Evolutionary conservation across 2,797 vertebrate species (phyloP), one percentile per base, ranked within the genome.

Genomic region (Enteromius trimaculatus): DNA sequence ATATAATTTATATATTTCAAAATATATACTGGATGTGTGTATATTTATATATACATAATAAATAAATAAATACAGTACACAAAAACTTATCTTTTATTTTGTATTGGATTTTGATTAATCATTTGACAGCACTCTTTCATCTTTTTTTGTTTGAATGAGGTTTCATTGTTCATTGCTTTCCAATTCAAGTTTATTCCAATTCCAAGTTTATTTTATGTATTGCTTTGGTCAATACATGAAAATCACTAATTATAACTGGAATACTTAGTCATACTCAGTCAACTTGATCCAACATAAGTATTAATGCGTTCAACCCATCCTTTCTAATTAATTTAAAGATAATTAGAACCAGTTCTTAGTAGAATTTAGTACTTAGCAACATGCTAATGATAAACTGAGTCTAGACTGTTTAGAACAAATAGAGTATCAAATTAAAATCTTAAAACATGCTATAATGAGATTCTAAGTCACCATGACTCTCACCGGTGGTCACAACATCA

Each of bases 401-500:
- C 47, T 13, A 5, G 19, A n/a, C 17, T 51, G 47, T 53, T 21
- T 74, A 47, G 29, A 74, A 34, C 19, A 21, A 74, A 74, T 6
- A 74, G 19, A n/a, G 10, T 53, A 72, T 72, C 9, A 21, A 69
- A 44, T 23, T 23, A 3, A 23, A 69, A 69, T 31, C 23, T 51
- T 13, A 62, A 42, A 47, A 34, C 65, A 23, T 64, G 23, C 21
- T 17, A 2, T 64, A 64, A 64, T 17, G 6, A 62, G 13, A 29
- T 62, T 29, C 26, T 29, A 29, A 62, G 14, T 14, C 60, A 29
- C 23, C 2, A 16, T 62, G 26, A 62, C 64, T 72, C 47, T 65
- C 42, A 82, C 23, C 13, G 65, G 75, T 23, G 39, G 81, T 77
- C 74, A 34, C 39, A 29, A n/a, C 44, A 55, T 83, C 74, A 37